Percentiles rank a stretch among this genome's conserved stretches.
These are phyloP conservation scores for Drosophila phalerata DNA, from an alignment of 2,888 invertebrate genomes.

Conservation along the genomic window DNA sequence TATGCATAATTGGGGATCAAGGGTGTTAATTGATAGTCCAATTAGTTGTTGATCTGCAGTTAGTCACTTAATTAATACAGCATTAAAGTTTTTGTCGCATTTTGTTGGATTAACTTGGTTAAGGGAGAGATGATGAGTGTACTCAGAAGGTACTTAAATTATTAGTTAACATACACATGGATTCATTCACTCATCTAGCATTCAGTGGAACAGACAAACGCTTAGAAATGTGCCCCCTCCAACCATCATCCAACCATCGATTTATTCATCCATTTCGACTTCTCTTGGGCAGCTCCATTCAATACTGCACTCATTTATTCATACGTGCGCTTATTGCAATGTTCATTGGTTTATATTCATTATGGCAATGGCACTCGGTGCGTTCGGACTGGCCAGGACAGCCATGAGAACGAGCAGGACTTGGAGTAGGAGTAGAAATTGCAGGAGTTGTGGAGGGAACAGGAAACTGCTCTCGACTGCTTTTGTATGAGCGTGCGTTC, in stretches of 20 bases:
- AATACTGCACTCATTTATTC: constrained; percentile 76
- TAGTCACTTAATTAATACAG: constrained; percentile 36
- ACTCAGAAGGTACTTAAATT: neutral
- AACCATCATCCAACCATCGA: neutral
- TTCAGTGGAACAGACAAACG: constrained; percentile 14
- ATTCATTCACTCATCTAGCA: constrained; percentile 8
- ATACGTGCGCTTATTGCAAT: constrained; percentile 81
- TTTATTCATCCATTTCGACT: constrained; percentile 11
- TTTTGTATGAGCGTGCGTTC: constrained; percentile 49
- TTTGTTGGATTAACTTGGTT: constrained; percentile 1
- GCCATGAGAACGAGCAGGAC: constrained; percentile 9
- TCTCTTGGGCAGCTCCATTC: constrained; percentile 45
- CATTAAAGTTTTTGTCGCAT: constrained; percentile 34
- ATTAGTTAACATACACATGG: constrained; percentile 22
- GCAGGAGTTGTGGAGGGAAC: too few relatives aligned
- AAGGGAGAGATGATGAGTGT: neutral
- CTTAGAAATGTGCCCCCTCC: constrained; percentile 27
- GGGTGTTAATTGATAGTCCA: constrained; percentile 67
- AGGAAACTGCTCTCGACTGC: constrained; percentile 11
- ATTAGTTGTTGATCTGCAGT: constrained; percentile 50
- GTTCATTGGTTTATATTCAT: constrained; percentile 80
- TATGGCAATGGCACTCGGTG: constrained; percentile 75
- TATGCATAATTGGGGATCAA: constrained; percentile 60
- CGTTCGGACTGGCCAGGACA: constrained; percentile 39
- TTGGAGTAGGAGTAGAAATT: neutral